Percentiles rank a stretch among this genome's conserved stretches.
These are phyloP conservation scores for Eriocheir sinensis DNA, from an alignment of 1,140 invertebrate species.

Conservation along the genomic window DNA sequence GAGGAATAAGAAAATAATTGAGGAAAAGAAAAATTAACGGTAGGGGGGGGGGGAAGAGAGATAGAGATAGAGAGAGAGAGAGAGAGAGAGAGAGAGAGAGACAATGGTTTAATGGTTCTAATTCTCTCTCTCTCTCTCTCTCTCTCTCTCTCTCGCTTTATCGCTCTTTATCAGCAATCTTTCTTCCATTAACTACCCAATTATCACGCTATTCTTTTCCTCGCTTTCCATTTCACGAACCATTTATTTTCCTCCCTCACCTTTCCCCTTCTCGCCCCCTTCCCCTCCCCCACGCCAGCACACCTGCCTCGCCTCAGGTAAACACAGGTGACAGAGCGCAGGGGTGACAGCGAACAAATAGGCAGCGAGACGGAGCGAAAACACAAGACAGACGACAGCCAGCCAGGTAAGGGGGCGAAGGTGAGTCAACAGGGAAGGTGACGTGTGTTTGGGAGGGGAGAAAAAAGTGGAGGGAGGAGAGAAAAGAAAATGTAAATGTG, in stretches of 20 bases:
- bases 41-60: too few relatives aligned
- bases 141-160: background rate
- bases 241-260: background rate
- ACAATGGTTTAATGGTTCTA: too few relatives aligned
- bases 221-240: background rate
- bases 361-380: background rate
- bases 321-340: background rate
- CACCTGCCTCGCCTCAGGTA: background rate
- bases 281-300: background rate
- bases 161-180: background rate
- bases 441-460: too few relatives aligned
- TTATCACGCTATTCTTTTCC: background rate
- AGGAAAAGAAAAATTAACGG: too few relatives aligned
- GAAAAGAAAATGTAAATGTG: background rate
- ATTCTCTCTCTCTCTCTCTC: conserved; percentile 1
- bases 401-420: background rate
- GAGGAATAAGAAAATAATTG: too few relatives aligned
- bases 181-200: background rate
- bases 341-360: conserved; percentile 3
- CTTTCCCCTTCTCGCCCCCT: background rate
- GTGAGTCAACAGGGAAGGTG: background rate
- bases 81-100: too few relatives aligned
- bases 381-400: too few relatives aligned
- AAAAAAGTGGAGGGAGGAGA: background rate
- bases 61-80: too few relatives aligned